Conservation (phyloP, 2,113 vertebrate genomes). For the Arizona elegans region DNA sequence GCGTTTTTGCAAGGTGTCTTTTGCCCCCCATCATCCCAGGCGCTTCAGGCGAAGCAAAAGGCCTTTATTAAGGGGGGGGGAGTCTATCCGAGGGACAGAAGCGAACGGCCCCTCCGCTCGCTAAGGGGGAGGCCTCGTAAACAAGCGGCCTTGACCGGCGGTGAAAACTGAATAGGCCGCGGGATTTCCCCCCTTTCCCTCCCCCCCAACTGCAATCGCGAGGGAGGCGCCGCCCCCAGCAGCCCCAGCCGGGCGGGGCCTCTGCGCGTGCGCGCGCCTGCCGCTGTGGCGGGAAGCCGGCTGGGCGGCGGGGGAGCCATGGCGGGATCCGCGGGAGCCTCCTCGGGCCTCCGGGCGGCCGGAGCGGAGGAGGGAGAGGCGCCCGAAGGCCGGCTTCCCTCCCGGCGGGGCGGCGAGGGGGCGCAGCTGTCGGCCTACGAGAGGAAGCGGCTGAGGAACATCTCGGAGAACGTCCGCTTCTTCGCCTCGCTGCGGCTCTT, state of each 20-base stretch:
- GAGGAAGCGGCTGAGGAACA: conserved; percentile 74
- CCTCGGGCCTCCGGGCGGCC: background rate
- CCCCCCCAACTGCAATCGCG: too few relatives aligned
- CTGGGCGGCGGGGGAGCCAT: background rate
- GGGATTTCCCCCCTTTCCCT: accelerated
- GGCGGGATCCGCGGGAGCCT: background rate
- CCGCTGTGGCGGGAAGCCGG: background rate
- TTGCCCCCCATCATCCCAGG: too few relatives aligned
- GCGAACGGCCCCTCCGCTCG: background rate
- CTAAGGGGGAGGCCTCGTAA: background rate
- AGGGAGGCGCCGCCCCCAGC: background rate
- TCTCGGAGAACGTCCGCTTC: conserved; percentile 75
- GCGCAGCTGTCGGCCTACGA: conserved; percentile 69
- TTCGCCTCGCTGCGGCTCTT: conserved; percentile 72
- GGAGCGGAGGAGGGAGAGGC: background rate
- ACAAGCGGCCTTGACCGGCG: too few relatives aligned
- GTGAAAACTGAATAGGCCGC: background rate
- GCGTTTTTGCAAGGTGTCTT: background rate
- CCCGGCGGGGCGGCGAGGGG: conserved; percentile 50
- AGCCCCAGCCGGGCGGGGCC: background rate
- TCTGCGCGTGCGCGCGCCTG: background rate
- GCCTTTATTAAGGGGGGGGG: too few relatives aligned
- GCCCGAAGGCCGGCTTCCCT: background rate
- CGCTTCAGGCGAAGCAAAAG: too few relatives aligned
- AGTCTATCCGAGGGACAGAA: background rate